Percentiles rank a stretch among this genome's conserved stretches.
phyloP scores from a whole-genome alignment of 2,888 invertebrate species.

The Cancer borealis region DNA sequence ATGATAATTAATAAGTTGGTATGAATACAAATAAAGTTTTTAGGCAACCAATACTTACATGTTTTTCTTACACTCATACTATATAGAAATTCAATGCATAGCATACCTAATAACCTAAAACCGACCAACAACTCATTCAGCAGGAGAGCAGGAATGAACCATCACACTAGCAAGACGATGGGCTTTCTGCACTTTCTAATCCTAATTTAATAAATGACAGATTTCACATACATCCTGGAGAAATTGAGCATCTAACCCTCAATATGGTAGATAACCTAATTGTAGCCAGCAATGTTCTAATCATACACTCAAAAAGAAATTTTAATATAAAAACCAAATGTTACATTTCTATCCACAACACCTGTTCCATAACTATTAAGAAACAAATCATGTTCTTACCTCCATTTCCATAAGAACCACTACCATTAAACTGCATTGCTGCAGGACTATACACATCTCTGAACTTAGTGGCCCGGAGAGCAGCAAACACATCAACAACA shows the following conservation, averaged over 20 bases:
- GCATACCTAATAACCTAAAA: neutral
- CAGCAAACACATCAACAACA: slow-evolving; percentile 82
- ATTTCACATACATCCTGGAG: neutral
- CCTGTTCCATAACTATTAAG: neutral
- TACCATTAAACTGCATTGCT: slow-evolving; percentile 84
- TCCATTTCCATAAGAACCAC: slow-evolving; percentile 89
- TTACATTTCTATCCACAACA: no score
- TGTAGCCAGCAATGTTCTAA: no score
- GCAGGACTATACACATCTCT: slow-evolving; percentile 85
- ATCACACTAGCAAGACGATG: neutral
- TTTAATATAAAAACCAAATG: no score
- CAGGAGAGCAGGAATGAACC: neutral
- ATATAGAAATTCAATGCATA: neutral
- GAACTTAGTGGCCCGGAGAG: slow-evolving; percentile 82
- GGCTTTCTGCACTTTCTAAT: neutral
- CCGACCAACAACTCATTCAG: neutral
- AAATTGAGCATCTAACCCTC: neutral
- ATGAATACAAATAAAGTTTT: neutral
- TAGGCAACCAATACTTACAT: neutral
- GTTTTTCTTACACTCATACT: neutral
- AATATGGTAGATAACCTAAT: neutral
- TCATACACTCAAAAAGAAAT: no score
- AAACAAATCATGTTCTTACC: slow-evolving; percentile 79
- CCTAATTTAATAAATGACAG: neutral
- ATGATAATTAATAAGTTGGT: neutral